Percentiles rank a stretch among this genome's conserved stretches.
These are phyloP conservation scores for Dufourea novaeangliae DNA, from an alignment of 1,140 invertebrate genomes.

Conservation along the genomic window DNA sequence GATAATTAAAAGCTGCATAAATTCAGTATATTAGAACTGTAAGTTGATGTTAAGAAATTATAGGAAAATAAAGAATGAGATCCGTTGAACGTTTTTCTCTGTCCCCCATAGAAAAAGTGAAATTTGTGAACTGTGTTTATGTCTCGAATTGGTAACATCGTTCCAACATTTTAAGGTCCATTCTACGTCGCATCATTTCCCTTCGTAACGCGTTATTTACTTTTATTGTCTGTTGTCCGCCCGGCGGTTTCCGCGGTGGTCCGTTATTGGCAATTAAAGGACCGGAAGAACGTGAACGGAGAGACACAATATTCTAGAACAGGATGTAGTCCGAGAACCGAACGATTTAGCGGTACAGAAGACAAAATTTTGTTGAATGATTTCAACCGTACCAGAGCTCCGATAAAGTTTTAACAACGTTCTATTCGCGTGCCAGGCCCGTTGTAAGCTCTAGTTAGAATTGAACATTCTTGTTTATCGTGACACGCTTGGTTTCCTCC, in stretches of 20 bases:
- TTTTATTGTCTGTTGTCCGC: not conserved
- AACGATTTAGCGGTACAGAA: not conserved
- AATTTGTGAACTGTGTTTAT: constrained; percentile 6
- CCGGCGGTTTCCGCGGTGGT: constrained; percentile 10
- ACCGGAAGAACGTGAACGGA: not conserved
- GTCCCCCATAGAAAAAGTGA: not conserved
- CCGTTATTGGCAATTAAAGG: constrained; percentile 48
- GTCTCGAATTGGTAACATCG: not conserved
- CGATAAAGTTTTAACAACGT: no score
- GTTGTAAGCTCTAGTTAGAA: no score
- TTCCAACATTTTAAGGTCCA: not conserved
- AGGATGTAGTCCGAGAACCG: not conserved
- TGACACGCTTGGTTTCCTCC: no score
- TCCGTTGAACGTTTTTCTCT: not conserved
- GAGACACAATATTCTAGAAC: not conserved
- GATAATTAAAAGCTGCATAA: no score
- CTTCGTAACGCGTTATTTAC: not conserved
- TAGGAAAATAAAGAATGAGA: no score
- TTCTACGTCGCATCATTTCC: not conserved
- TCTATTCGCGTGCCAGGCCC: no score
- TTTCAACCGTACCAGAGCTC: no score
- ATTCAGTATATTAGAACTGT: no score
- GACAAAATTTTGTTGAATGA: no score
- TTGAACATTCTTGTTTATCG: no score
- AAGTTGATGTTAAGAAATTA: no score